Base-by-base conservation (phyloP, 64 coral and sea anemone species). In the Trachythela sp. region DNA sequence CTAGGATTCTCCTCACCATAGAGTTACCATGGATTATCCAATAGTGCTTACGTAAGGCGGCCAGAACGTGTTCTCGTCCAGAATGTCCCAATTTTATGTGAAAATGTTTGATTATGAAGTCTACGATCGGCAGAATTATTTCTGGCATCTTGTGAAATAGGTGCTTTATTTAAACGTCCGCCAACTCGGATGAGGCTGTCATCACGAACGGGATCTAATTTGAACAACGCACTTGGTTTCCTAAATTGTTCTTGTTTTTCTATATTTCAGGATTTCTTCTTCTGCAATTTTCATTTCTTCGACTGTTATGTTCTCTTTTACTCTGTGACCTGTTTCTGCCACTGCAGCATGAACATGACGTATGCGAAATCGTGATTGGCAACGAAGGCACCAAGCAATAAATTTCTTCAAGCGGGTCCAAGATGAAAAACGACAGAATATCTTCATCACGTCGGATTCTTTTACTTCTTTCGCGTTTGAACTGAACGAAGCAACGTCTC, bases 141-240 rank as follows among this genome's bases (percentile, higher is more conserved):
- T 40, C 42, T 91, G 17, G 89, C 64, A 24, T 86, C 22, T 27
- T 72, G 70, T 17, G 84, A 20, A 33, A 77, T 70, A 0, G 68
- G 48, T 1, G 84, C 24, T 42, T 20, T 77, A 35, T 39, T 32
- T 32, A 91, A 40, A 32, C 90, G 58, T 70, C 90, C 64, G 7
- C 90, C 90, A 70, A 91, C 84, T 45, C 90, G 60, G 48, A 91
- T 42, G 1, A 85, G 43, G 39, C 39, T 24, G 17, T 91, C 83
- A 6, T n/a, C 32, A 17, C 86, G 18, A 14, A 86, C 18, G 0
- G 83, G 89, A 20, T 91, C 89, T 0, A 91, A 37, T 24, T 49
- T 91, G 24, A 59, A 59, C 54, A 59, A 59, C 6, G 1, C 1
- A 52, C 71, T 38, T 35, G 71, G 29, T 77, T 77, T 77, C 32